A percentile compares a stretch with the other conserved stretches of the same genome.
Conservation (phyloP, 2,888 invertebrate species). For the Megaustenia siamemsis region DNA sequence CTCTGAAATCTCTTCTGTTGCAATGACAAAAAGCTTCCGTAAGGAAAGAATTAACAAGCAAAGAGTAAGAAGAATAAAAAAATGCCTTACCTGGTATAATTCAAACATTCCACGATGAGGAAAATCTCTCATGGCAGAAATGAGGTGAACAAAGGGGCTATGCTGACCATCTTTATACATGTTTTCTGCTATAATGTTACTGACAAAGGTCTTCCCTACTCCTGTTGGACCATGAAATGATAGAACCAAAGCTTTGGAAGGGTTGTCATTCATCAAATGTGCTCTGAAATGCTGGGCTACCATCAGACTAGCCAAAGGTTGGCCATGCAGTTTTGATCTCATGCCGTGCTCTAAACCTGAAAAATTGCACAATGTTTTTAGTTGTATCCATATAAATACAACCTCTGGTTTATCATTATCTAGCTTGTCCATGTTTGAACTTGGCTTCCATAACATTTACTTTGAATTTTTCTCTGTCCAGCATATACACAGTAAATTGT, state of each 20-base stretch:
- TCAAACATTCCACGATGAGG: conserved; percentile 83
- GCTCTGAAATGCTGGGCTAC: conserved; percentile 86
- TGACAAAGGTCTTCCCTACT: conserved; percentile 79
- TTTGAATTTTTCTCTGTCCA: too few relatives aligned
- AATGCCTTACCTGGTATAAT: conserved; percentile 82
- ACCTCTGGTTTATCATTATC: too few relatives aligned
- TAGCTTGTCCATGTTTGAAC: too few relatives aligned
- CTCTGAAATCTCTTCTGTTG: too few relatives aligned
- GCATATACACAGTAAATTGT: too few relatives aligned
- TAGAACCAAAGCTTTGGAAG: conserved; percentile 90
- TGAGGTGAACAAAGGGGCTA: conserved; percentile 90
- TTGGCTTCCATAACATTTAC: too few relatives aligned
- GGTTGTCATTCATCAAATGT: conserved; percentile 82
- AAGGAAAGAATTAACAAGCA: background rate
- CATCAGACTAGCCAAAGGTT: conserved; percentile 88
- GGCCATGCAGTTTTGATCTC: conserved; percentile 82
- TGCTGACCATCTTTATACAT: conserved; percentile 83
- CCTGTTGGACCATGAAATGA: conserved; percentile 97
- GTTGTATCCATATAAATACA: too few relatives aligned
- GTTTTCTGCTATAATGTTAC: conserved; percentile 79
- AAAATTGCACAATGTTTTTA: conserved; percentile 48
- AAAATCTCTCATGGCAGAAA: conserved; percentile 91
- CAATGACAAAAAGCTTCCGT: too few relatives aligned
- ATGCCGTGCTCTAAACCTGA: conserved; percentile 76
- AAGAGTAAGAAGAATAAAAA: background rate